Base-by-base conservation (phyloP, 2,797 vertebrate genomes). In the Myotis daubentonii region DNA sequence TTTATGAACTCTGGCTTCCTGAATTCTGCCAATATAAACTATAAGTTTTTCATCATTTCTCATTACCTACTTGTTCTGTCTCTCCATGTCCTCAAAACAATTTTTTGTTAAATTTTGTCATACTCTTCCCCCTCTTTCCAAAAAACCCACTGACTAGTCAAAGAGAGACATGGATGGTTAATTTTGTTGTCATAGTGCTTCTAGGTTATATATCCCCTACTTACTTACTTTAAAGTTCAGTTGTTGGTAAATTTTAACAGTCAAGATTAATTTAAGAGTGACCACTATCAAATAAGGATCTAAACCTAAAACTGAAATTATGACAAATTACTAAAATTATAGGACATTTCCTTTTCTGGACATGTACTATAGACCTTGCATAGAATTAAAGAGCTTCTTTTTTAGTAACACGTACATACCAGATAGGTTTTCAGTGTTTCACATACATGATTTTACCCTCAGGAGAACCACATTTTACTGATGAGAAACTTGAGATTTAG, bases 1-100 rank as follows among this genome's bases (percentile, higher is more conserved):
- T 87, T 76, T 81, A 60, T 60, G 33, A 94, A 75, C 36, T 82
- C 8, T 25, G 30, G 30, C 82, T 94, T 91, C 44, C n/a, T 85
- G 55, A 94, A 86, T 91, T 87, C 55, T 85, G 17, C 23, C 33
- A 68, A 30, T 38, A 36, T 65, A 74, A 89, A 74, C 44, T 62
- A 70, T 44, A 85, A 68, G 16, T 72, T 82, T 76, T 82, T 82
- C 2, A 36, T 90, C 53, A 57, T 88, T 89, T n/a, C 8, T 15
- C 44, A 74, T 28, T 49, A 55, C n/a, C 13, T 15, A 22, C 17
- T 74, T 80, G 3, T 87, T 89, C 51, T 81, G 1, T 47, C 28
- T 80, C 15, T 55, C 28, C n/a, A 41, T 3, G 11, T 72, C 4
- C 23, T 90, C 25, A 41, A 88, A 82, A 55, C 4, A 81, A 36